phyloP scores from a whole-genome alignment of 2,888 invertebrate genomes.

The Lithosia quadra region DNA sequence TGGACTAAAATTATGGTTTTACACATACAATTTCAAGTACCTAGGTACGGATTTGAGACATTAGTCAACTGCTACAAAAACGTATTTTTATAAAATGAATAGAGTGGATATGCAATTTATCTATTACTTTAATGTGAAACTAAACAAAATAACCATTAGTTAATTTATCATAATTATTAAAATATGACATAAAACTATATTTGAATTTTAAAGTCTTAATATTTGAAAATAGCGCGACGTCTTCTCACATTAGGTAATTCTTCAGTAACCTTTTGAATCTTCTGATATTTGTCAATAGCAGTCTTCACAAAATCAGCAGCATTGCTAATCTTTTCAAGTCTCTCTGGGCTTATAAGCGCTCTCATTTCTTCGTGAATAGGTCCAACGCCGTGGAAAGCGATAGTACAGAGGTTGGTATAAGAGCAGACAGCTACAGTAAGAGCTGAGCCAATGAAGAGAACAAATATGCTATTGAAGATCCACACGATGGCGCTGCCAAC shows the following conservation, averaged over 20 bases:
- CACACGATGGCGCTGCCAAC: constrained; percentile 73
- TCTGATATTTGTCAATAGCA: constrained; percentile 88
- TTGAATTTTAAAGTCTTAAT: constrained; percentile 18
- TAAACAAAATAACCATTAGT: neutral
- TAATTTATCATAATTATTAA: neutral
- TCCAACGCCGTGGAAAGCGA: constrained; percentile 87
- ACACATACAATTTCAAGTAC: no score
- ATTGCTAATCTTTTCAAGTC: constrained; percentile 86
- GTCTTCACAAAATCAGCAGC: constrained; percentile 88
- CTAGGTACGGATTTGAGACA: no score
- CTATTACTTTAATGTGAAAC: no score
- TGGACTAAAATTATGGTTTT: no score
- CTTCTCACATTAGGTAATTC: constrained; percentile 56
- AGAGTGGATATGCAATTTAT: no score
- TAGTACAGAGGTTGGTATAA: constrained; percentile 88
- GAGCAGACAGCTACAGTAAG: constrained; percentile 85
- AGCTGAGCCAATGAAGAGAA: constrained; percentile 82
- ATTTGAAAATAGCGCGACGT: constrained; percentile 60
- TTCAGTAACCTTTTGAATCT: constrained; percentile 72
- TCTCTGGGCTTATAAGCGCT: constrained; percentile 86
- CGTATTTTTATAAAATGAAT: no score
- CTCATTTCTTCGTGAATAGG: constrained; percentile 87
- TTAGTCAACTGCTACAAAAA: no score
- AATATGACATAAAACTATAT: neutral
- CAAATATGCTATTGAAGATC: constrained; percentile 75